Evolutionary conservation across 2,797 vertebrate genomes (phyloP), one percentile per base, ranked within the genome.

Genomic region (Sciurus vulgaris): DNA sequence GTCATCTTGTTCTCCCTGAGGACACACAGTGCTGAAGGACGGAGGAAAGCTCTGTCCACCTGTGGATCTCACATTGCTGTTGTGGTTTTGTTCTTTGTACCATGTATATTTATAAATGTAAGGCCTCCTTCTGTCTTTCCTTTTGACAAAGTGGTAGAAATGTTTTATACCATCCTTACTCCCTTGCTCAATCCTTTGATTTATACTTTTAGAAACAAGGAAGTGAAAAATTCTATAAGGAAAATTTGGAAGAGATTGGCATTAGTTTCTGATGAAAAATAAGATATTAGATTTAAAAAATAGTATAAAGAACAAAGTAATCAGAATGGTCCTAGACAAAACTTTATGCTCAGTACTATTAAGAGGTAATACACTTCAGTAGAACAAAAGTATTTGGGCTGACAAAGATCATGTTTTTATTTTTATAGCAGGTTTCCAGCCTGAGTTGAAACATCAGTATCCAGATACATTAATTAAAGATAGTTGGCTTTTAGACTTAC

Each of bases 331-430:
- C 35, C 24, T 41, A 28, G 10, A 54, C 35, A 41, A 70, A 38
- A 20, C 0, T 59, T 59, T 56, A 22, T 51, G 13, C 9, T 18
- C 2, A 3, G 4, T 44, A 2, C 1, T 44, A 2, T 0, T 10
- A 12, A 24, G 7, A 30, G 1, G 3, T 47, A 86, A 69, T 8
- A 1, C 10, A 28, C 14, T 22, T 7, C 26, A 13, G 33, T 47
- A 2, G 1, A 24, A 56, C 5, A 15, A 30, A 20, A 54, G 78
- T 33, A 15, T 17, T 35, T 2, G 2, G 0, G 0, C 7, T 2
- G 5, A n/a, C 10, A 22, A 14, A 33, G 79, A 47, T 30, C 13
- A 30, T 22, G 2, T 20, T 83, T 93, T 67, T 7, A 33, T 7
- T 4, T 38, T 41, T 11, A n/a, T 3, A 30, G 26, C 3, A 70